A percentile compares a stretch with the other conserved stretches of the same genome.
phyloP scores from a whole-genome alignment of 2,113 vertebrate species.

The Meriones unguiculatus region DNA sequence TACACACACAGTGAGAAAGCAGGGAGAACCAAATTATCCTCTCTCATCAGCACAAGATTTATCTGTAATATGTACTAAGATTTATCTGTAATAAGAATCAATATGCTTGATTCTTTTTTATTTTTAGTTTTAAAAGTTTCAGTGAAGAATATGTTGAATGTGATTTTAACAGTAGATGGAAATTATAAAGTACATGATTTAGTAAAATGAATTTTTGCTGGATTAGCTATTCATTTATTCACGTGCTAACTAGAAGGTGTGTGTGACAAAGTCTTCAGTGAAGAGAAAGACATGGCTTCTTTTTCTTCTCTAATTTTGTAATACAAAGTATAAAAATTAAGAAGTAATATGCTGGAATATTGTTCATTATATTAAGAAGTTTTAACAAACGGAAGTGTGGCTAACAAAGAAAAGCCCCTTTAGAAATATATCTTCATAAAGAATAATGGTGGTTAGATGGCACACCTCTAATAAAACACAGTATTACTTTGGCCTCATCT shows the following conservation, averaged over 20 bases:
- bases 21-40: background rate
- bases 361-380: background rate
- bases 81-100: no score
- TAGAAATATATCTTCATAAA: background rate
- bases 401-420: background rate
- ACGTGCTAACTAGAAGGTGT: background rate
- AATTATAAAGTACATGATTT: background rate
- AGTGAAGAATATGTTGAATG: background rate
- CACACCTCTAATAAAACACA: background rate
- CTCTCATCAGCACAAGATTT: background rate
- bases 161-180: background rate
- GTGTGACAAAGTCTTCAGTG: background rate
- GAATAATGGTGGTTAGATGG: background rate
- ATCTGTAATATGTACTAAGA: background rate
- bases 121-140: background rate
- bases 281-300: background rate
- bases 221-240: conserved; percentile 10
- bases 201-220: conserved; percentile 25
- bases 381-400: background rate
- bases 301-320: background rate
- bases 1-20: background rate
- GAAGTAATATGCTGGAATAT: background rate
- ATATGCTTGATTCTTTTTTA: background rate
- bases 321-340: background rate
- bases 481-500: background rate